Evolutionary conservation across 2,113 vertebrate species (phyloP).

Genomic region (Dasyornis broadbenti): DNA sequence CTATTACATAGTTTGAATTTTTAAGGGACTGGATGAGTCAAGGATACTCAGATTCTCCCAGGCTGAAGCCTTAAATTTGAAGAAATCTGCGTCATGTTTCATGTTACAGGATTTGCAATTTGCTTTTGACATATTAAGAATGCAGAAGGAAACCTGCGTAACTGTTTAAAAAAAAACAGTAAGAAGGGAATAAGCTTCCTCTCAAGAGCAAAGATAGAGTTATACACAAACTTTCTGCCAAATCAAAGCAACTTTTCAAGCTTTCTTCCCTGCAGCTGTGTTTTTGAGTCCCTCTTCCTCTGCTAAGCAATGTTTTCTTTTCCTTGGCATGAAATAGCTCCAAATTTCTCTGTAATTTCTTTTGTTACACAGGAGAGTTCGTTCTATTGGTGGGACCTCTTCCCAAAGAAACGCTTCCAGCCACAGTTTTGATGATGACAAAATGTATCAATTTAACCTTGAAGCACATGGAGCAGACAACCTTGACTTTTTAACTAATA

Average conservation of each 20-base stretch:
- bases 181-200: not conserved
- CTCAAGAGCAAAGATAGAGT: not conserved
- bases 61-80: not conserved
- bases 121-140: not conserved
- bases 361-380: not conserved
- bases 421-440: not conserved
- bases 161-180: not conserved
- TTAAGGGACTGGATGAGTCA: not conserved
- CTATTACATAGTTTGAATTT: not conserved
- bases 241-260: not conserved
- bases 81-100: not conserved
- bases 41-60: not conserved
- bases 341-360: not conserved
- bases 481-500: not conserved
- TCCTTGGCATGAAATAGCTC: not conserved
- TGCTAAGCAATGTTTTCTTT: conserved; percentile 5
- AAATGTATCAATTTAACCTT: not conserved
- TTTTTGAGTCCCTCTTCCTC: not conserved
- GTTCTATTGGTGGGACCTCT: not conserved
- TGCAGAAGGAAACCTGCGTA: not conserved
- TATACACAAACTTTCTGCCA: not conserved
- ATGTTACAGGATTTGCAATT: not conserved
- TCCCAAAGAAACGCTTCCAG: not conserved
- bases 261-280: not conserved
- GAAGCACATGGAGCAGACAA: not conserved